These are phyloP conservation scores for Atta colombica DNA, from an alignment of 1,140 invertebrate genomes.

Conservation along the genomic window DNA sequence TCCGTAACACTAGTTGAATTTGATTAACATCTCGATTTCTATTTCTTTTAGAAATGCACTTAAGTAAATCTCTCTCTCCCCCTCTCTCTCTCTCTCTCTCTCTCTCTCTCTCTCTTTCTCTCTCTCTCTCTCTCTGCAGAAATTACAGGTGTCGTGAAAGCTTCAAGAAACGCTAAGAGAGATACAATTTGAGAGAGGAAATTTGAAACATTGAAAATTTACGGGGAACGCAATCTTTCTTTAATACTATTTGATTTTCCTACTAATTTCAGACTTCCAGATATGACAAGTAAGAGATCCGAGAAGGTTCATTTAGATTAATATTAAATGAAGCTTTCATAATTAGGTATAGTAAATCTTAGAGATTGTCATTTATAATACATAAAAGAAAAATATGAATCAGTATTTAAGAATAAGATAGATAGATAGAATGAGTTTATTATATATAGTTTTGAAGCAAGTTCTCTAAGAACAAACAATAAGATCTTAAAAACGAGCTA, in stretches of 20 bases:
- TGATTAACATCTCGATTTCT: neutral
- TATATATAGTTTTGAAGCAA: no score
- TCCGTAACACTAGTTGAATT: neutral
- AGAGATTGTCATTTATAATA: neutral
- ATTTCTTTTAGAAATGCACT: neutral
- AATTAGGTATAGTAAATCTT: slow-evolving; percentile 8
- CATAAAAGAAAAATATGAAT: neutral
- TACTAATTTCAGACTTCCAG: neutral
- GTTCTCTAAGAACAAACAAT: no score
- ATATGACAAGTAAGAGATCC: neutral
- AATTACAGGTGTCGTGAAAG: neutral
- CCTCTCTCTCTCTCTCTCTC: no score
- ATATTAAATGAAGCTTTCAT: neutral
- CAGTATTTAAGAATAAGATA: no score
- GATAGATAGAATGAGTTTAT: neutral
- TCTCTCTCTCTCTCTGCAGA: neutral
- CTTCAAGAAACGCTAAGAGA: neutral
- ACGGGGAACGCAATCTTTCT: neutral
- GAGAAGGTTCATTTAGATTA: neutral
- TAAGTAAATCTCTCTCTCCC: neutral
- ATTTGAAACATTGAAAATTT: neutral
- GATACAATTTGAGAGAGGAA: neutral
- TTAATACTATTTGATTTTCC: neutral
- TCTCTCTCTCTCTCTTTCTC: no score
- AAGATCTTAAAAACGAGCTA: no score